Conservation (phyloP, 2,797 vertebrate species). For the Myiothlypis coronata region DNA sequence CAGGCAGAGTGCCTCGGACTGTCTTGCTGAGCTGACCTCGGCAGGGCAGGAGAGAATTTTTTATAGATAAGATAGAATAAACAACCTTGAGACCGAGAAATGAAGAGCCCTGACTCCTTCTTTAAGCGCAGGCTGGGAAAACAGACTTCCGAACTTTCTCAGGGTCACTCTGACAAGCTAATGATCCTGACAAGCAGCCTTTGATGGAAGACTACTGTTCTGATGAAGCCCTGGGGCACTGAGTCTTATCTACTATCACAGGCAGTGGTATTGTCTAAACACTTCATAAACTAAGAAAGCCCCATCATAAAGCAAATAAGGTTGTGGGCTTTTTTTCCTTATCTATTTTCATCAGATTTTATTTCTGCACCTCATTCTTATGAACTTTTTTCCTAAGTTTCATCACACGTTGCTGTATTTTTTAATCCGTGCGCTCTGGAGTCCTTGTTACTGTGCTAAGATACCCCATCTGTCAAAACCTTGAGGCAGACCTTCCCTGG, state of each 20-base stretch:
- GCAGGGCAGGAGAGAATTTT: too few relatives aligned
- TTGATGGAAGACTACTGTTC: not conserved
- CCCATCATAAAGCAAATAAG: not conserved
- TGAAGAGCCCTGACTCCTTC: too few relatives aligned
- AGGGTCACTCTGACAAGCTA: too few relatives aligned
- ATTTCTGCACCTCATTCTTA: not conserved
- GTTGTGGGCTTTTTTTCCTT: not conserved
- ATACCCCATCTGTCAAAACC: not conserved
- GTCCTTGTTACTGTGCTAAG: not conserved
- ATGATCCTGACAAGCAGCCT: not conserved
- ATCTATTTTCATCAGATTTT: not conserved
- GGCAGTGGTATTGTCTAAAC: not conserved
- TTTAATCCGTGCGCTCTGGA: not conserved
- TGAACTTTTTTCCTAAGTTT: not conserved
- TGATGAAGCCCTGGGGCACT: not conserved
- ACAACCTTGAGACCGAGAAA: too few relatives aligned
- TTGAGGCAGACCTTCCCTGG: not conserved
- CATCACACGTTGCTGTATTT: accelerated
- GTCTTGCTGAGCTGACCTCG: too few relatives aligned
- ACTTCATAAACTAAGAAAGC: not conserved
- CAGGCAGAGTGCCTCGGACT: too few relatives aligned
- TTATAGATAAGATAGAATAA: too few relatives aligned
- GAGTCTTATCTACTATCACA: not conserved
- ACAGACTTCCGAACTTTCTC: too few relatives aligned
- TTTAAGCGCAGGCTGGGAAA: too few relatives aligned